Conservation (phyloP, 2,888 invertebrate genomes). For the Diloba caeruleocephala region DNA sequence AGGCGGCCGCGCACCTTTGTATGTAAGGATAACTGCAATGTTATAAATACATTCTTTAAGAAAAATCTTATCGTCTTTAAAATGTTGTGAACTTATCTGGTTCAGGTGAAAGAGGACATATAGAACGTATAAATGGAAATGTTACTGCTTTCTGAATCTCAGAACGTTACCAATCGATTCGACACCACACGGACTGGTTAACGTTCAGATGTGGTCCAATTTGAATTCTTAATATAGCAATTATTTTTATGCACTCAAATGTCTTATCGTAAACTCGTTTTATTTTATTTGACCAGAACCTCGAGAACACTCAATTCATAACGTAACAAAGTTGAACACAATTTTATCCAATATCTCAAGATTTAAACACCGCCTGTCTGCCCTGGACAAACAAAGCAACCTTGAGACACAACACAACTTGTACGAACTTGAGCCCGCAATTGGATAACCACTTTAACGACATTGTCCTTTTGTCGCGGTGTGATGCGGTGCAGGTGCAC, state of each 20-base stretch:
- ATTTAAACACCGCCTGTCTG: slow-evolving; percentile 14
- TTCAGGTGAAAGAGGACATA: slow-evolving; percentile 32
- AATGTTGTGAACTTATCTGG: slow-evolving; percentile 30
- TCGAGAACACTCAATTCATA: slow-evolving; percentile 9
- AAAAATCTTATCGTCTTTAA: slow-evolving; percentile 33
- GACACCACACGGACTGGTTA: slow-evolving; percentile 47
- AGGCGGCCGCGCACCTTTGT: slow-evolving; percentile 29
- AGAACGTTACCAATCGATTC: slow-evolving; percentile 40
- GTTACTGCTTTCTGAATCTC: slow-evolving; percentile 51
- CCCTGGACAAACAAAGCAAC: slow-evolving; percentile 49
- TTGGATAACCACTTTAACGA: slow-evolving; percentile 77
- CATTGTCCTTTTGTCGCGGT: slow-evolving; percentile 77
- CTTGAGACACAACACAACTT: slow-evolving; percentile 66
- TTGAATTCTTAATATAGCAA: slow-evolving; percentile 39
- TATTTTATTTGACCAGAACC: background rate
- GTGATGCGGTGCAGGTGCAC: slow-evolving; percentile 77
- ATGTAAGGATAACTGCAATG: slow-evolving; percentile 34
- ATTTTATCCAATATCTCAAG: slow-evolving; percentile 25
- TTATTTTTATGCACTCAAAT: slow-evolving; percentile 20
- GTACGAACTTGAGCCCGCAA: slow-evolving; percentile 80
- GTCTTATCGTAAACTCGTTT: slow-evolving; percentile 1
- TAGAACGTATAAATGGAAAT: slow-evolving; percentile 44
- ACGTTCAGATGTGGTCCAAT: slow-evolving; percentile 36
- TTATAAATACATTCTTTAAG: slow-evolving; percentile 22
- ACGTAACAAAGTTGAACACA: slow-evolving; percentile 20